A percentile compares a stretch with the other conserved stretches of the same genome.
Evolutionary conservation across 2,888 invertebrate genomes (phyloP).

Genomic region (Stenodera caucasica): DNA sequence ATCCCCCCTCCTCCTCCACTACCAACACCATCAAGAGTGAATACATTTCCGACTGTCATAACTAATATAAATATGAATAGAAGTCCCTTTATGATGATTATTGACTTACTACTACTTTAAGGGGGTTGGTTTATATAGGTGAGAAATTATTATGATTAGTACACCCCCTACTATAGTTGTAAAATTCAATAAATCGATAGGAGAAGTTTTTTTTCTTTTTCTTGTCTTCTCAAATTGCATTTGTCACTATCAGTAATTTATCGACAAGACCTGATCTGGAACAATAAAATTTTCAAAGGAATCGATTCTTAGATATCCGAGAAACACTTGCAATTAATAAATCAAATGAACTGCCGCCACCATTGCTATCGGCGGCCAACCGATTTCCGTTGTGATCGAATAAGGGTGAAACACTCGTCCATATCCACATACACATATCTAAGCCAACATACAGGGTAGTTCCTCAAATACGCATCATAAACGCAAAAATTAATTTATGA

Average conservation of each 20-base stretch:
- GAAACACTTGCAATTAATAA: slow-evolving; percentile 37
- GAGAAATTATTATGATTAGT: too few relatives aligned
- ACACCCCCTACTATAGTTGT: too few relatives aligned
- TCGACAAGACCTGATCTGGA: slow-evolving; percentile 20
- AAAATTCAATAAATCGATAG: too few relatives aligned
- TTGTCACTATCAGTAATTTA: slow-evolving; percentile 18
- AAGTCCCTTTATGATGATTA: not conserved
- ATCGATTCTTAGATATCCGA: slow-evolving; percentile 34
- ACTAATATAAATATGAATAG: not conserved
- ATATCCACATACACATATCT: not conserved
- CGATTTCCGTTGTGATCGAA: slow-evolving; percentile 33
- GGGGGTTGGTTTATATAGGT: too few relatives aligned
- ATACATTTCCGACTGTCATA: not conserved
- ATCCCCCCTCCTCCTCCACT: slow-evolving; percentile 3
- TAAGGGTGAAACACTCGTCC: slow-evolving; percentile 13
- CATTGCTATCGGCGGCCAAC: slow-evolving; percentile 21
- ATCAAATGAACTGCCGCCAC: slow-evolving; percentile 36
- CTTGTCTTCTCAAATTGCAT: not conserved
- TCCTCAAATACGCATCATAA: too few relatives aligned
- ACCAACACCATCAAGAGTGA: not conserved
- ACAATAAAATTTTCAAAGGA: slow-evolving; percentile 38
- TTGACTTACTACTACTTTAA: not conserved
- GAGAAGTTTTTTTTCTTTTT: too few relatives aligned
- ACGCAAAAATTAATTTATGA: too few relatives aligned
- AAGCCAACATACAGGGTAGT: too few relatives aligned